Base-by-base conservation (phyloP, 2,797 vertebrate genomes). In the Sebastes nivosus region DNA sequence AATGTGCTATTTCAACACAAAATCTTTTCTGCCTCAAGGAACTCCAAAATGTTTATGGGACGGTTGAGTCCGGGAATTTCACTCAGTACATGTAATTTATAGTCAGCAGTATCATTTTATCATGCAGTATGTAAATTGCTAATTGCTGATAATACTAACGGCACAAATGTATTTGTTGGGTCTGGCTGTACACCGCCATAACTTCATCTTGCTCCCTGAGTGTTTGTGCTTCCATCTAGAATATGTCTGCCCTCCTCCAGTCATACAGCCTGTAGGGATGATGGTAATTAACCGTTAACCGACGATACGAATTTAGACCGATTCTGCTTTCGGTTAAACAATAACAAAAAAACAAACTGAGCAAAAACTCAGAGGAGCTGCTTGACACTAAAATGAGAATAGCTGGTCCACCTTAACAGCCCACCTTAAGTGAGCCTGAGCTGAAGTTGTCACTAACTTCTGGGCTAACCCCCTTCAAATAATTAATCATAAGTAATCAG, bases 141-240 rank as follows among this genome's bases (percentile, higher is more conserved):
- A 25, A 73, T 29, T 36, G 27, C 32, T 54, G 11, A 24, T 30
- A 18, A 58, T 42, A 34, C 10, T 24, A 34, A 34, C 5, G 25
- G 18, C 34, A 38, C 10, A 60, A 22, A 71, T 71, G 24, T 59
- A 18, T 77, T 5, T 57, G 29, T 73, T 67, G 13, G 27, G 24
- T 58, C 24, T 50, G 57, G 4, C 46, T 38, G 5, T 52, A 14
- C 4, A 20, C 27, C 63, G 60, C 29, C 46, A 2, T 70, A 20
- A 72, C 67, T 38, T 82, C 66, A 67, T 32, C 38, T 57, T 52
- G 12, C 65, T 76, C 57, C 22, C 24, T 75, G n/a, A 69, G 1
- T 67, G n/a, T 8, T 46, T 66, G 66, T 57, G 30, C 54, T 74
- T 81, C n/a, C 27, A 32, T 72, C 24, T 66, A 81, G 10, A 75